A percentile compares a stretch with the other conserved stretches of the same genome.
Conservation (phyloP, 2,888 invertebrate species). For the Drosophila nr. medialis region DNA sequence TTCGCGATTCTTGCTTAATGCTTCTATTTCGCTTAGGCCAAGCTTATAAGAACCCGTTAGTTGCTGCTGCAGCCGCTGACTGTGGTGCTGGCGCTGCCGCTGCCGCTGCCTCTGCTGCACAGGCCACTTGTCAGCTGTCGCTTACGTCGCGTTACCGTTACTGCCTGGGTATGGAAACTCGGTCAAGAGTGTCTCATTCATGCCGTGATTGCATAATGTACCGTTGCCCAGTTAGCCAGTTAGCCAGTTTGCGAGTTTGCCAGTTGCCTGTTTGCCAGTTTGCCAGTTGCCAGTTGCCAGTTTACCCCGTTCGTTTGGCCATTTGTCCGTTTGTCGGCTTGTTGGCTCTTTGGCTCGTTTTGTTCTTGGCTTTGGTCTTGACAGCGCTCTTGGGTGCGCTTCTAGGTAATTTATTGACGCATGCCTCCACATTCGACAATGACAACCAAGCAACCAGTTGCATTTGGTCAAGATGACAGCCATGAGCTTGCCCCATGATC, state of each 20-base stretch:
- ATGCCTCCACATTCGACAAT: constrained; percentile 76
- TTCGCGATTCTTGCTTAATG: constrained; percentile 33
- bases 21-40: constrained; percentile 26
- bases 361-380: constrained; percentile 50
- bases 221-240: constrained; percentile 69
- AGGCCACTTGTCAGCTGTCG: constrained; percentile 74
- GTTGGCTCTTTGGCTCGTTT: constrained; percentile 22
- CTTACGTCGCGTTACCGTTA: constrained; percentile 79
- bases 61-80: constrained; percentile 23
- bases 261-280: constrained; percentile 20
- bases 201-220: constrained; percentile 83
- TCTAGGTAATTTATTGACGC: constrained; percentile 77
- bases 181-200: constrained; percentile 84
- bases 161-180: constrained; percentile 81
- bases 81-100: constrained; percentile 2
- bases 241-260: constrained; percentile 24
- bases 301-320: constrained; percentile 28
- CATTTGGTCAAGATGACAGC: constrained; percentile 60
- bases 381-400: constrained; percentile 61
- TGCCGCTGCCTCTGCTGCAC: constrained; percentile 11
- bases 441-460: constrained; percentile 64
- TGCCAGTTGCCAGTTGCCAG: constrained; percentile 17
- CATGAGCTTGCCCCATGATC: constrained; percentile 36
- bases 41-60: constrained; percentile 67
- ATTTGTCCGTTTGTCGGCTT: constrained; percentile 24